A percentile compares a stretch with the other conserved stretches of the same genome.
Evolutionary conservation across 2,113 vertebrate genomes (phyloP).

Genomic region (Diadophis punctatus): DNA sequence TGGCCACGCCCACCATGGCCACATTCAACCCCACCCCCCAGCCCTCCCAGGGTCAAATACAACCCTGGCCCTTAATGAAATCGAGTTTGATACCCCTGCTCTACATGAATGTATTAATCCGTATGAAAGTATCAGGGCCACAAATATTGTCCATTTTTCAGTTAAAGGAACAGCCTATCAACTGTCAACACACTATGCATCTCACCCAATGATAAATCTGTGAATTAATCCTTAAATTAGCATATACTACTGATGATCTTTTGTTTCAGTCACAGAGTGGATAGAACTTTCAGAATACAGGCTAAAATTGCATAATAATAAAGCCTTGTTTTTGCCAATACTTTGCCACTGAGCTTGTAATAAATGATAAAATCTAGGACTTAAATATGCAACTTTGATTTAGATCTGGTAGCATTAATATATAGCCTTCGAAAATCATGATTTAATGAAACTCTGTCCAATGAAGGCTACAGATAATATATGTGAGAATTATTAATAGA

Average conservation of each 20-base stretch:
- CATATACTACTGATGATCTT: not conserved
- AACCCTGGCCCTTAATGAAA: too few relatives aligned
- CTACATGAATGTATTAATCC: not conserved
- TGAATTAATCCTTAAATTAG: not conserved
- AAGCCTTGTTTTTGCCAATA: not conserved
- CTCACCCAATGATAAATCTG: not conserved
- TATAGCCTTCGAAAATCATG: not conserved
- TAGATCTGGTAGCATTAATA: slow-evolving; percentile 25
- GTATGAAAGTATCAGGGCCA: not conserved
- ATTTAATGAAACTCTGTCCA: slow-evolving; percentile 12
- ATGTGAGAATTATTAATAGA: slow-evolving; percentile 26
- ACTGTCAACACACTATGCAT: not conserved
- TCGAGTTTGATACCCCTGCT: not conserved
- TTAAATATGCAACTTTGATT: slow-evolving; percentile 12
- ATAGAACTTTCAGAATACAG: not conserved
- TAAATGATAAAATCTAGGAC: not conserved
- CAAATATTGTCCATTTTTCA: not conserved
- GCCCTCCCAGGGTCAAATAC: too few relatives aligned
- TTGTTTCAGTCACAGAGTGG: not conserved
- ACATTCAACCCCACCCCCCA: too few relatives aligned
- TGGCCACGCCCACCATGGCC: too few relatives aligned
- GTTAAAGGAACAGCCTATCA: not conserved
- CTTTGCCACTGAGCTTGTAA: slow-evolving; percentile 12
- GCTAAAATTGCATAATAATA: not conserved
- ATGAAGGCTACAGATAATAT: slow-evolving; percentile 13